Percentiles rank a stretch among this genome's conserved stretches.
phyloP scores from a whole-genome alignment of 2,888 invertebrate species.

The Hirtodrosophila confusa region DNA sequence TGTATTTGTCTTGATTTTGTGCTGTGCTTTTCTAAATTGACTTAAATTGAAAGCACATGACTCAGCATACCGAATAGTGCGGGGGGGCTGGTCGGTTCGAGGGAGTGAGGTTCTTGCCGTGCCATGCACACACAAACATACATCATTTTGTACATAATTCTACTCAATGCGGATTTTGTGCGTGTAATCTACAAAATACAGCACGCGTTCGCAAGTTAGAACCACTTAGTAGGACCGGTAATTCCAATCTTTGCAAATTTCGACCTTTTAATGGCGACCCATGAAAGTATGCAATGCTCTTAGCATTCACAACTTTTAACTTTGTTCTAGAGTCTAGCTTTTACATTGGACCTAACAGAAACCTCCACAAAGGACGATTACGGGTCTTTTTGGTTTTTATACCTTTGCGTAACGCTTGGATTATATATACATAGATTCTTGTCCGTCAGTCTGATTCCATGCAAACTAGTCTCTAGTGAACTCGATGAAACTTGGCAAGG shows the following conservation, averaged over 20 bases:
- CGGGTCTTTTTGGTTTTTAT: too few species aligned
- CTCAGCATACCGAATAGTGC: slow-evolving; percentile 63
- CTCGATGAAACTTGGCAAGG: too few species aligned
- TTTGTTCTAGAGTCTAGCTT: background rate
- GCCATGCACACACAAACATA: slow-evolving; percentile 19
- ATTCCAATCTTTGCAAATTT: background rate
- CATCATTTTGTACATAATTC: slow-evolving; percentile 29
- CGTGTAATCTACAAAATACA: slow-evolving; percentile 49
- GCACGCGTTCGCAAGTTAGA: slow-evolving; percentile 14
- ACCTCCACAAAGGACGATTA: too few species aligned
- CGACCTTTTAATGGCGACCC: slow-evolving; percentile 12
- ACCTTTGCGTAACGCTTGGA: too few species aligned
- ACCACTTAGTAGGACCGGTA: slow-evolving; percentile 2
- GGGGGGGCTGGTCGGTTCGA: slow-evolving; percentile 4
- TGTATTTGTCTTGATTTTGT: slow-evolving; percentile 59
- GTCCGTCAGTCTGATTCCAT: too few species aligned
- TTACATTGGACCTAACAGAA: background rate
- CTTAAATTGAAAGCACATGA: slow-evolving; percentile 77
- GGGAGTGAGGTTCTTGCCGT: slow-evolving; percentile 9
- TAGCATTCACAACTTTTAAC: too few species aligned
- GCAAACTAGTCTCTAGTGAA: too few species aligned
- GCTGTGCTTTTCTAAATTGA: slow-evolving; percentile 67
- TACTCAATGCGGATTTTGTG: slow-evolving; percentile 38
- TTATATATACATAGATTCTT: too few species aligned
- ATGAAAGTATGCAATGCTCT: slow-evolving; percentile 34